Base-by-base conservation (phyloP, 2,113 vertebrate genomes). In the Nyctibius bracteatus region DNA sequence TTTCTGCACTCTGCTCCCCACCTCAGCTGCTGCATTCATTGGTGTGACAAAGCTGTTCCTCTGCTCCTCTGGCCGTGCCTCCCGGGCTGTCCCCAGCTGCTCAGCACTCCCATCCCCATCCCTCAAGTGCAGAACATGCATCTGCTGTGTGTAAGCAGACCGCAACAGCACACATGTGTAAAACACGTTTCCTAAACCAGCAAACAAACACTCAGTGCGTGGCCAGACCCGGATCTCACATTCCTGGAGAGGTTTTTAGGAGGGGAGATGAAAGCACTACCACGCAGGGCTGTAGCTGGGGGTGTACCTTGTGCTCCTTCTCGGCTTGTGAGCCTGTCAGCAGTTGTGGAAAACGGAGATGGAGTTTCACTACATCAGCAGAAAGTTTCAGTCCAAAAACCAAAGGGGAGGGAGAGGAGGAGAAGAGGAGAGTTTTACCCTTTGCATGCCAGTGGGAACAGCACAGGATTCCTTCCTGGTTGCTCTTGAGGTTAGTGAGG, bases 221-320 rank as follows among this genome's bases (percentile, higher is more conserved):
- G 57, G 72, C 81, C 8, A 14, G 39, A 52, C 44, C 25, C 6
- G 2, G 51, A 0, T 14, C 31, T 14, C 10, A 0, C 7, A 0
- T 61, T 61, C 12, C 46, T 67, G 43, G 51, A 3, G 52, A 31
- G 54, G 63, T 31, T 55, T 70, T 90, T 14, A 27, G 63, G 33
- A n/a, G 44, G 17, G 55, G 46, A 85, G 61, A 3, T 84, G 62
- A 41, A 67, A 89, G 89, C 10, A 1, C 23, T 37, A 0, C 47
- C 2, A 5, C 65, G 57, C 49, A 27, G 70, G 41, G 71, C 82
- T 71, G 52, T 18, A 52, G n/a, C 1, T 68, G 47, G 19, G 16
- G 57, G 10, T 22, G 61, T 5, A 10, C 63, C 51, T 31, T 35
- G 63, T 41, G 57, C 49, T 94, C 22, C 0, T 71, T 66, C 68